These are phyloP conservation scores for Hyphantria cunea DNA, from an alignment of 1,140 invertebrate genomes.

Conservation along the genomic window DNA sequence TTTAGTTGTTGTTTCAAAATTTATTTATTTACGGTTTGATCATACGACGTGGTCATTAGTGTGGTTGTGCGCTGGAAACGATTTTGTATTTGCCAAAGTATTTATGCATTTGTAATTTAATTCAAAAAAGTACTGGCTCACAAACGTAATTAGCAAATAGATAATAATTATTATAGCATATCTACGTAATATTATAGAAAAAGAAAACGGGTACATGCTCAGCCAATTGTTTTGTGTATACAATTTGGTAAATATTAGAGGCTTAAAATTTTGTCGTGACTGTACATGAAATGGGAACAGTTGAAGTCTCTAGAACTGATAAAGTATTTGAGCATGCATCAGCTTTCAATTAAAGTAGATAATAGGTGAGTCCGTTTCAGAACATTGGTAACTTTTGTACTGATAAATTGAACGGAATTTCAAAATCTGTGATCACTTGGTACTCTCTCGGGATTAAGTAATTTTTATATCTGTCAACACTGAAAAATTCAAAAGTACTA, in stretches of 20 bases:
- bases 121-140: conserved; percentile 58
- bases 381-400: conserved; percentile 74
- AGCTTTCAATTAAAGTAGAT: conserved; percentile 58
- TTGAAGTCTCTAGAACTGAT: background rate
- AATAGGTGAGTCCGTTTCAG: conserved; percentile 70
- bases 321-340: conserved; percentile 60
- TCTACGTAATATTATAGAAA: conserved; percentile 55
- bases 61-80: conserved; percentile 45
- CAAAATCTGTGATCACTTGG: conserved; percentile 81
- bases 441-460: conserved; percentile 79
- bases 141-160: conserved; percentile 53
- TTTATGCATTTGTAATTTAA: conserved; percentile 72
- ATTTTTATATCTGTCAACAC: conserved; percentile 63
- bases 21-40: conserved; percentile 56
- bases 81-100: conserved; percentile 71
- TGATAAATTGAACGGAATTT: conserved; percentile 71
- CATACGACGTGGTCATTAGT: conserved; percentile 38
- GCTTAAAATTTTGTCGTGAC: conserved; percentile 8
- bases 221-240: conserved; percentile 18
- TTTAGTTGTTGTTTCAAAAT: conserved; percentile 59
- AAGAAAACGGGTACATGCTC: conserved; percentile 69
- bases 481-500: conserved; percentile 60
- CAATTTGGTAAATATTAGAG: background rate
- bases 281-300: conserved; percentile 21
- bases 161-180: conserved; percentile 57